Percentiles rank a stretch among this genome's conserved stretches.
Evolutionary conservation across 1,140 invertebrate genomes (phyloP).

Genomic region (Bombus soroeensis): DNA sequence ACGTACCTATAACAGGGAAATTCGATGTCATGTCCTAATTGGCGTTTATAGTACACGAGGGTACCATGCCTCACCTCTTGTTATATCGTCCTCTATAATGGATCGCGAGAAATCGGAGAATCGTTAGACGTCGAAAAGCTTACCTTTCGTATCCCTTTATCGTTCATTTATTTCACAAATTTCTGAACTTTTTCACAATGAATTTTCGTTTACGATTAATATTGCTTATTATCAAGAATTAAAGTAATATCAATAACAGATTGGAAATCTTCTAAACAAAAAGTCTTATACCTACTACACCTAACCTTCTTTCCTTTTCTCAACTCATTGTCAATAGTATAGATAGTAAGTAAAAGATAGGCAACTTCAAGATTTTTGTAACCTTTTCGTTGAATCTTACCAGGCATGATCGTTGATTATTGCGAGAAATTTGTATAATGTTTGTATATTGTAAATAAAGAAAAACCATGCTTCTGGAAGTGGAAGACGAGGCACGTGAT

Average conservation of each 20-base stretch:
- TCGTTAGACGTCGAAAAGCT: slow-evolving; percentile 29
- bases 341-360: not conserved
- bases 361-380: slow-evolving; percentile 4
- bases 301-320: not conserved
- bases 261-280: not conserved
- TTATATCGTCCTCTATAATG: slow-evolving; percentile 57
- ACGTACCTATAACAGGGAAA: slow-evolving; percentile 59
- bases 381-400: not conserved
- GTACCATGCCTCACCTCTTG: slow-evolving; percentile 56
- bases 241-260: no score
- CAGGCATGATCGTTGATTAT: no score
- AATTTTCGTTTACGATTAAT: not conserved
- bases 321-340: not conserved
- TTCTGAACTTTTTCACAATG: not conserved
- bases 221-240: not conserved
- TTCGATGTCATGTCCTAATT: slow-evolving; percentile 67
- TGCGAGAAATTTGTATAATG: not conserved
- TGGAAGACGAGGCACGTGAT: slow-evolving; percentile 70
- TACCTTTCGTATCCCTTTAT: not conserved
- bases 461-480: slow-evolving; percentile 65
- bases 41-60: slow-evolving; percentile 67
- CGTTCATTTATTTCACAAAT: no score
- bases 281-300: not conserved
- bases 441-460: not conserved
- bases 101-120: slow-evolving; percentile 57